A percentile compares a stretch with the other conserved stretches of the same genome.
These are phyloP conservation scores for Apotomis capreana DNA, from an alignment of 2,888 invertebrate species.

Conservation along the genomic window DNA sequence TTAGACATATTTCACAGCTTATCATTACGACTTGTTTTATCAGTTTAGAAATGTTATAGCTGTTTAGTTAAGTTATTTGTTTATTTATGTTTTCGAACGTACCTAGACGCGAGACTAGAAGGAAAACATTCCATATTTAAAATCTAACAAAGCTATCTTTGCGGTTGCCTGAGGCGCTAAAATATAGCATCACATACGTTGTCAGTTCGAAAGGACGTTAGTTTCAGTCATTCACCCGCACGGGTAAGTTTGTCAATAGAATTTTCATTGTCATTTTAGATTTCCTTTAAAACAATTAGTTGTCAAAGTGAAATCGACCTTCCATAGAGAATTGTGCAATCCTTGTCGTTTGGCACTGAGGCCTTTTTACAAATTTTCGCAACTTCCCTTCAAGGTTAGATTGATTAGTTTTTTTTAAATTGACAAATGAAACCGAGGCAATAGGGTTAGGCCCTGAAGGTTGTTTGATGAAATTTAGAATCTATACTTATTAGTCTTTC, in stretches of 20 bases:
- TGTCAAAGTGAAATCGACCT: constrained; percentile 72
- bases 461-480: constrained; percentile 38
- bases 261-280: constrained; percentile 29
- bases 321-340: constrained; percentile 49
- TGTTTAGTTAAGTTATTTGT: constrained; percentile 39
- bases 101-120: not conserved
- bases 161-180: not conserved
- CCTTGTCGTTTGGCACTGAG: constrained; percentile 44
- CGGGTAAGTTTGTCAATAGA: constrained; percentile 28
- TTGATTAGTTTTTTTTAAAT: constrained; percentile 58
- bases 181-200: not conserved
- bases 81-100: constrained; percentile 7
- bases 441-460: constrained; percentile 40
- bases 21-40: constrained; percentile 49
- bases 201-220: not conserved
- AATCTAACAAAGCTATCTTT: not conserved
- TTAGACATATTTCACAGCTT: constrained; percentile 55
- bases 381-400: constrained; percentile 71
- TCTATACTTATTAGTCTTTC: constrained; percentile 3
- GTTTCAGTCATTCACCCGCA: constrained; percentile 13
- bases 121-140: constrained; percentile 4
- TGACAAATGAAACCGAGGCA: constrained; percentile 39
- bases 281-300: constrained; percentile 50
- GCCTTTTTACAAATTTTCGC: constrained; percentile 69
- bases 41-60: constrained; percentile 41